These are phyloP conservation scores for Fistularia commersonii DNA, from an alignment of 2,797 vertebrate genomes.

Conservation along the genomic window DNA sequence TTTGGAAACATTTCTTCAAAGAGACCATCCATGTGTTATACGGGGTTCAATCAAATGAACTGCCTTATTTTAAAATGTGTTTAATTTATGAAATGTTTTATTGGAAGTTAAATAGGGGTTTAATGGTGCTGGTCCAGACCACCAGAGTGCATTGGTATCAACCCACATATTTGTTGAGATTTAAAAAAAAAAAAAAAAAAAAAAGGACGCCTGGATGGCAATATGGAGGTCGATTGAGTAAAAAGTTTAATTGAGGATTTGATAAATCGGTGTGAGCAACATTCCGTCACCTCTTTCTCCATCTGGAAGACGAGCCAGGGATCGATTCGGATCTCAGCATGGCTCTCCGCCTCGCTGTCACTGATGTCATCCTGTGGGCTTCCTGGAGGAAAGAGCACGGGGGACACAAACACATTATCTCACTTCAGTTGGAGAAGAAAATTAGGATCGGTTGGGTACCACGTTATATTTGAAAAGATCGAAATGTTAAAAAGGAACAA, in stretches of 20 bases:
- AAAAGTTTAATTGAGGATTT: background rate
- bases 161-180: background rate
- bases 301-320: conserved; percentile 87
- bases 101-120: too few species aligned
- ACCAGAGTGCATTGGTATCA: too few species aligned
- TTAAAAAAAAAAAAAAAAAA: background rate
- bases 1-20: too few species aligned
- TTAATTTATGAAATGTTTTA: too few species aligned
- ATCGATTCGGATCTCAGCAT: conserved; percentile 81
- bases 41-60: too few species aligned
- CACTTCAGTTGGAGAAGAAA: background rate
- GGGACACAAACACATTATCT: background rate
- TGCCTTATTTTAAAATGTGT: too few species aligned
- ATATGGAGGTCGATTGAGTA: background rate
- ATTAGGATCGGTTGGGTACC: background rate
- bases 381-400: conserved; percentile 42
- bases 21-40: too few species aligned
- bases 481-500: too few species aligned
- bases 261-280: background rate
- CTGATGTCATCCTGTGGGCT: conserved; percentile 75
- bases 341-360: conserved; percentile 85
- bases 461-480: too few species aligned
- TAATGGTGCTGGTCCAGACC: too few species aligned
- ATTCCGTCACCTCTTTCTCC: conserved; percentile 80
- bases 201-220: background rate